These are phyloP conservation scores for Echinometra lucunter DNA, from an alignment of 53 echinoderm and acorn worm species.

Conservation along the genomic window DNA sequence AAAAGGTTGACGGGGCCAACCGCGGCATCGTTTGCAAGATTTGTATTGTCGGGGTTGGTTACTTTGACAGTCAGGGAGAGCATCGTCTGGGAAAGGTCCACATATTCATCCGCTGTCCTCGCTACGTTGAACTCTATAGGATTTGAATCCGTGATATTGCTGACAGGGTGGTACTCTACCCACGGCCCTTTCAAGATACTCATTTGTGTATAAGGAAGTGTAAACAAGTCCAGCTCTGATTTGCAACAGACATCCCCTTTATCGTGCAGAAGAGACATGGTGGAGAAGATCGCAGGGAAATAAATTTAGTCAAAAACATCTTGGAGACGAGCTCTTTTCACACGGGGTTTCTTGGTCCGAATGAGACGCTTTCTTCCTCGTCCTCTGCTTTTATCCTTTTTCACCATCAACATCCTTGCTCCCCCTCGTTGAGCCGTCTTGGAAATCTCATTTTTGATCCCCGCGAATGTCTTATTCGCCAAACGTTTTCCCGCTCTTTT, in stretches of 20 bases:
- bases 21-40: conserved; percentile 42
- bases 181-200: conserved; percentile 76
- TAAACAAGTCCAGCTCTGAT: conserved; percentile 80
- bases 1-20: conserved; percentile 76
- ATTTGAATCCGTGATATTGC: conserved; percentile 51
- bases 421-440: neutral
- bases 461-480: neutral
- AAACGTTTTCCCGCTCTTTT: conserved; percentile 62
- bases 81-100: conserved; percentile 72
- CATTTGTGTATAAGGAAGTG: conserved; percentile 77
- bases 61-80: conserved; percentile 69
- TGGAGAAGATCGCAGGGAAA: neutral
- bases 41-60: conserved; percentile 56
- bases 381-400: conserved; percentile 39
- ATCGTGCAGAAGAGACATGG: conserved; percentile 81
- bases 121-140: conserved; percentile 73
- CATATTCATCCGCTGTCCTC: conserved; percentile 66
- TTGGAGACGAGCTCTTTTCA: conserved; percentile 29
- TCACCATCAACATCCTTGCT: neutral
- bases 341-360: neutral
- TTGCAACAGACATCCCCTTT: conserved; percentile 78
- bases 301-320: conserved; percentile 29
- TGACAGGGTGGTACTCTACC: conserved; percentile 78
- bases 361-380: conserved; percentile 4
- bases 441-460: neutral